A percentile compares a stretch with the other conserved stretches of the same genome.
Evolutionary conservation across 2,888 invertebrate genomes (phyloP).

Genomic region (Drosophila crucigera): DNA sequence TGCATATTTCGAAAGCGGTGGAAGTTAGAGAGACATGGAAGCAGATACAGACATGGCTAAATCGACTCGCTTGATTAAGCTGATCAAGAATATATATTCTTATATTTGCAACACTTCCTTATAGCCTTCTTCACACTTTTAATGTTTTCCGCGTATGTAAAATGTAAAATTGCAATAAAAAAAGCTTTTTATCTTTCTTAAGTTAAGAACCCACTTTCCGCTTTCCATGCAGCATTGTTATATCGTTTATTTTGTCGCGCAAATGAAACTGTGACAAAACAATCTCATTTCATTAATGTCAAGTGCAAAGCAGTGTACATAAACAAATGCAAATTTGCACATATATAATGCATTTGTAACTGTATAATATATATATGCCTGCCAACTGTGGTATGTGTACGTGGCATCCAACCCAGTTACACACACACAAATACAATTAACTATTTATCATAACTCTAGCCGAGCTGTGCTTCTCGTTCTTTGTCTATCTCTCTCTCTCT

Average conservation of each 20-base stretch:
- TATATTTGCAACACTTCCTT: background rate
- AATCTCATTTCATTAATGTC: slow-evolving; percentile 76
- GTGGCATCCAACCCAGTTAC: slow-evolving; percentile 43
- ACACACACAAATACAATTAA: slow-evolving; percentile 37
- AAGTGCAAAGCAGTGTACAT: slow-evolving; percentile 65
- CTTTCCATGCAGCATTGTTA: background rate
- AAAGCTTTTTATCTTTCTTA: background rate
- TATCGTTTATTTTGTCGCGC: slow-evolving; percentile 15
- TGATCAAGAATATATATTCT: background rate
- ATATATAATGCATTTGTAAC: slow-evolving; percentile 19
- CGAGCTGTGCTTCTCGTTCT: background rate
- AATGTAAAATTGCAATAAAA: background rate
- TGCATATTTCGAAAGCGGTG: background rate
- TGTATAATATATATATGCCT: slow-evolving; percentile 37
- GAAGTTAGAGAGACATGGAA: background rate
- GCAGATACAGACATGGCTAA: background rate
- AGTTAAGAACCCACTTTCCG: background rate
- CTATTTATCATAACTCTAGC: slow-evolving; percentile 47
- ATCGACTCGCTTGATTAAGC: background rate
- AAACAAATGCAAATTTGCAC: slow-evolving; percentile 19
- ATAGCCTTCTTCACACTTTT: background rate
- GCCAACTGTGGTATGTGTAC: slow-evolving; percentile 35
- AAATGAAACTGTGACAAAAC: slow-evolving; percentile 68
- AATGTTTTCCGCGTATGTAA: background rate
- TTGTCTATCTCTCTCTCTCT: background rate